A percentile compares a stretch with the other conserved stretches of the same genome.
phyloP scores from a whole-genome alignment of 2,888 invertebrate species.

The Phasia obesa region DNA sequence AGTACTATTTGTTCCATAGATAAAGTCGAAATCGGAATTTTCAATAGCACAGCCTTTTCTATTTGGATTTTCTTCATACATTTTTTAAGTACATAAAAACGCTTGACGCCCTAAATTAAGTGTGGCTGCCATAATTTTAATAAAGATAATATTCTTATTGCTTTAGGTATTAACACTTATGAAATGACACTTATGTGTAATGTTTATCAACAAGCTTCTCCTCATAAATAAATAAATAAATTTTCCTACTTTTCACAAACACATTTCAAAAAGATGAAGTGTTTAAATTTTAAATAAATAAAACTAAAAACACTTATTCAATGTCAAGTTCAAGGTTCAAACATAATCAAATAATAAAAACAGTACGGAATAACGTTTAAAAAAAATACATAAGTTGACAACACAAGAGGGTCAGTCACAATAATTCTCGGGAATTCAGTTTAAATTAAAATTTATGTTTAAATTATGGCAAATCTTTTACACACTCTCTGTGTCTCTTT shows the following conservation, averaged over 20 bases:
- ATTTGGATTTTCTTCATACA: too few relatives aligned
- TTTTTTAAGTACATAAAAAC: too few relatives aligned
- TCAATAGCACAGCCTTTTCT: too few relatives aligned
- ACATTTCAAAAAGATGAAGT: not conserved
- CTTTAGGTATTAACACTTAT: too few relatives aligned
- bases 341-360: slow-evolving; percentile 20
- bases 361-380: slow-evolving; percentile 36
- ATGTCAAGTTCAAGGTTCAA: slow-evolving; percentile 60
- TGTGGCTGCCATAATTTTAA: too few relatives aligned
- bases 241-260: not conserved
- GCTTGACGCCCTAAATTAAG: too few relatives aligned
- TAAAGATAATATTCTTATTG: too few relatives aligned
- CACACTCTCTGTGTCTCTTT: not conserved
- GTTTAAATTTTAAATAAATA: slow-evolving; percentile 18
- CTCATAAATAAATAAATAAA: not conserved
- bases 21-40: too few relatives aligned
- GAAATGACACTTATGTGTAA: too few relatives aligned
- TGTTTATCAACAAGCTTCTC: not conserved
- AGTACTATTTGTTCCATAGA: too few relatives aligned
- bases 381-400: slow-evolving; percentile 35
- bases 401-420: slow-evolving; percentile 12
- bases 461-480: not conserved
- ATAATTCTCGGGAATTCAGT: slow-evolving; percentile 27
- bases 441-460: slow-evolving; percentile 48
- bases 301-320: slow-evolving; percentile 38